These are phyloP conservation scores for Kryptolebias ocellatus DNA, from an alignment of 2,797 vertebrate genomes.

Conservation along the genomic window DNA sequence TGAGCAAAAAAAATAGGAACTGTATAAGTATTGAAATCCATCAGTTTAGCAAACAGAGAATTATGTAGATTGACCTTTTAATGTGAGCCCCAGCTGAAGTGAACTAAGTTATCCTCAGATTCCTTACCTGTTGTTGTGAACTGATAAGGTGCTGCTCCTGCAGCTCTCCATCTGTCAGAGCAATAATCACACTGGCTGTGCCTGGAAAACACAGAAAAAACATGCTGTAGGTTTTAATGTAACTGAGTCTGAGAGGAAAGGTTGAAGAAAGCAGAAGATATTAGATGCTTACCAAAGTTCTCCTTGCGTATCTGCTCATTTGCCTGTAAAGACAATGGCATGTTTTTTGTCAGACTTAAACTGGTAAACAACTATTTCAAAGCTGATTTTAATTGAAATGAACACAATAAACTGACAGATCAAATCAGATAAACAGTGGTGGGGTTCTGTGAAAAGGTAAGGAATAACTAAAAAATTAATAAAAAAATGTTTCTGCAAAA, in stretches of 20 bases:
- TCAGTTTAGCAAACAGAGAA: neutral
- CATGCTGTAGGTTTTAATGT: conserved; percentile 9
- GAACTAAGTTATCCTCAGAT: neutral
- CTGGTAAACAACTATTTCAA: too few relatives aligned
- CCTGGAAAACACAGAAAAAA: conserved; percentile 69
- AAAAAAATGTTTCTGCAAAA: too few relatives aligned
- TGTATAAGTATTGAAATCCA: conserved; percentile 1
- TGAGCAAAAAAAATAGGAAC: too few relatives aligned
- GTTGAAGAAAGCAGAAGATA: rapidly evolving
- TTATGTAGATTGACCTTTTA: neutral
- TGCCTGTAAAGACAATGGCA: conserved; percentile 78
- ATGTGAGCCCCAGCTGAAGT: neutral
- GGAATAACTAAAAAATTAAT: too few relatives aligned
- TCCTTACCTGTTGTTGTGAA: conserved; percentile 85
- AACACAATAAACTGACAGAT: too few relatives aligned
- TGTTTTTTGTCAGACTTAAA: too few relatives aligned
- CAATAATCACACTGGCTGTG: conserved; percentile 89
- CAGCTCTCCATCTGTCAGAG: conserved; percentile 89
- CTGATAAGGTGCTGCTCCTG: conserved; percentile 81
- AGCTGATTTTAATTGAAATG: too few relatives aligned
- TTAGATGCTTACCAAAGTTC: conserved; percentile 79
- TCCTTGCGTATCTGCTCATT: conserved; percentile 88
- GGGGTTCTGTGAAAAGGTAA: too few relatives aligned
- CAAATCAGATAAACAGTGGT: too few relatives aligned
- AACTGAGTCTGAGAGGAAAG: neutral